phyloP scores from a whole-genome alignment of 2,888 invertebrate species.

The Eutolmus rufibarbis region DNA sequence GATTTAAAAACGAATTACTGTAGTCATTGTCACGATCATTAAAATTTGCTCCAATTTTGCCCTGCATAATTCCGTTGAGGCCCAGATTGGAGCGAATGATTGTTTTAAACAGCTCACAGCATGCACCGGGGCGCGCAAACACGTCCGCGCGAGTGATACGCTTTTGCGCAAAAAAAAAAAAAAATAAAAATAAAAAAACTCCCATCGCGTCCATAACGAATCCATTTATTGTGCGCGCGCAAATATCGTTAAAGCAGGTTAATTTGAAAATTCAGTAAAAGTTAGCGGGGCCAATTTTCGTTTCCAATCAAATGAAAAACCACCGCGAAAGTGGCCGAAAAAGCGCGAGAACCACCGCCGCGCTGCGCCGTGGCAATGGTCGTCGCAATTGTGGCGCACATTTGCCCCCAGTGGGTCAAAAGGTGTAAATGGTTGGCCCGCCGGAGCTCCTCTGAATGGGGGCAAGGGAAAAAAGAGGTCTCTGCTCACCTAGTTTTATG shows the following conservation, averaged over 20 bases:
- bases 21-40: neutral
- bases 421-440: neutral
- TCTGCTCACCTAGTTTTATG: conserved; percentile 27
- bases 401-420: neutral
- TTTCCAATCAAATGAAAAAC: conserved; percentile 28
- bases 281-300: conserved; percentile 5
- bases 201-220: neutral
- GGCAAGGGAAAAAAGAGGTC: neutral
- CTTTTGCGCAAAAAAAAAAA: neutral
- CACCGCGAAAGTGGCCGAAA: conserved; percentile 1
- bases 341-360: neutral
- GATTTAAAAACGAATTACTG: neutral
- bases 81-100: neutral
- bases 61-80: neutral
- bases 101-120: neutral
- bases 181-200: neutral
- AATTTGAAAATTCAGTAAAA: conserved; percentile 38
- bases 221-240: neutral
- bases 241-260: conserved; percentile 10
- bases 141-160: neutral
- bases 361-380: neutral
- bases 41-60: neutral
- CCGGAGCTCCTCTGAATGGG: neutral
- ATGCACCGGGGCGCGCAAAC: neutral
- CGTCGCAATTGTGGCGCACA: neutral